These are phyloP conservation scores for Cinara cedri DNA, from an alignment of 2,888 invertebrate genomes.

Conservation along the genomic window DNA sequence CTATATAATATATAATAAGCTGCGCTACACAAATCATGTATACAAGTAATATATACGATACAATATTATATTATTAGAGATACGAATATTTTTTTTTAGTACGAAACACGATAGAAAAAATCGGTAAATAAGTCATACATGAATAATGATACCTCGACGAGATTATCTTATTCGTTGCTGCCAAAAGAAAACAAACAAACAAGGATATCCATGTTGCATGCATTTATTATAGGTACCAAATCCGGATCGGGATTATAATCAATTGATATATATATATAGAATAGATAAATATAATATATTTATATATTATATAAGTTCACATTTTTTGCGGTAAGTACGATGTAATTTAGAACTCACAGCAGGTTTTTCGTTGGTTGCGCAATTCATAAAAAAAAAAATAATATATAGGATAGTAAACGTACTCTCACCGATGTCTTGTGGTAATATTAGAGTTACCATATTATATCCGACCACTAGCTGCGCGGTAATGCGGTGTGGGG, in stretches of 20 bases:
- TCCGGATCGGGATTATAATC: conserved; percentile 30
- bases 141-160: too few species aligned
- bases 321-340: neutral
- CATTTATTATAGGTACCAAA: neutral
- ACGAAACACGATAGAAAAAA: too few species aligned
- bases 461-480: too few species aligned
- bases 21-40: too few species aligned
- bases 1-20: too few species aligned
- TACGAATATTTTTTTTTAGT: too few species aligned
- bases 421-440: too few species aligned
- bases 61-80: too few species aligned
- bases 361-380: conserved; percentile 11
- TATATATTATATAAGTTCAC: neutral
- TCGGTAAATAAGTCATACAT: too few species aligned
- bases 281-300: neutral
- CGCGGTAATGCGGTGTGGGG: too few species aligned
- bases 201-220: too few species aligned
- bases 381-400: conserved; percentile 1
- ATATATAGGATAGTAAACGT: neutral
- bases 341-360: conserved; percentile 14
- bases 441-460: too few species aligned
- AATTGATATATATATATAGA: conserved; percentile 24
- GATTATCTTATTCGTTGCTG: conserved; percentile 14
- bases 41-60: neutral
- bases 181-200: neutral